Conservation (phyloP, 2,888 invertebrate species). For the Sinhomidia bicolor region DNA sequence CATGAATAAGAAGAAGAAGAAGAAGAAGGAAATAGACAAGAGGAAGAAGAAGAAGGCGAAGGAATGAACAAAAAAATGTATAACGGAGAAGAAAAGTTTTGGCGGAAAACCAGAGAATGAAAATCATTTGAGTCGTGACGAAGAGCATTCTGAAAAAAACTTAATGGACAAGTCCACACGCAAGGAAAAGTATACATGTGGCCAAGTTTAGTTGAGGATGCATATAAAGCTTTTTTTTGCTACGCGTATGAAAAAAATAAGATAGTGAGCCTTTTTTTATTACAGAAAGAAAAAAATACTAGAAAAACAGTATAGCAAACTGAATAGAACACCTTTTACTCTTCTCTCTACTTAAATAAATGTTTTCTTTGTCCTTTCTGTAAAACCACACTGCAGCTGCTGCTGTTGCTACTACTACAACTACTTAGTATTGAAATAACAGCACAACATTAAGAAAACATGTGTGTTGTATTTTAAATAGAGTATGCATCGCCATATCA, state of each 20-base stretch:
- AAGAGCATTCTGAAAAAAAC: constrained; percentile 62
- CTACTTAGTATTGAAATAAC: too few species aligned
- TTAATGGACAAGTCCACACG: constrained; percentile 72
- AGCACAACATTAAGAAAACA: too few species aligned
- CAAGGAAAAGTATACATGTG: constrained; percentile 43
- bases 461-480: too few species aligned
- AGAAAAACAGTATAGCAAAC: not conserved
- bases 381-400: too few species aligned
- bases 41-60: not conserved
- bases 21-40: not conserved
- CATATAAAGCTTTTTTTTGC: too few species aligned
- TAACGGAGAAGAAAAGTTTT: constrained; percentile 54
- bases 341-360: not conserved
- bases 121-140: constrained; percentile 72
- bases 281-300: not conserved
- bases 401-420: too few species aligned
- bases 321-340: too few species aligned
- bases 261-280: not conserved
- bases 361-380: too few species aligned
- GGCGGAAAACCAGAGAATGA: constrained; percentile 66
- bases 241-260: not conserved
- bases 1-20: constrained; percentile 24
- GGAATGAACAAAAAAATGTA: constrained; percentile 14
- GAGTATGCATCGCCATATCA: too few species aligned
- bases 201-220: not conserved